Percentiles rank a stretch among this genome's conserved stretches.
These are phyloP conservation scores for Drosophila algonquin DNA, from an alignment of 2,888 invertebrate species.

Conservation along the genomic window DNA sequence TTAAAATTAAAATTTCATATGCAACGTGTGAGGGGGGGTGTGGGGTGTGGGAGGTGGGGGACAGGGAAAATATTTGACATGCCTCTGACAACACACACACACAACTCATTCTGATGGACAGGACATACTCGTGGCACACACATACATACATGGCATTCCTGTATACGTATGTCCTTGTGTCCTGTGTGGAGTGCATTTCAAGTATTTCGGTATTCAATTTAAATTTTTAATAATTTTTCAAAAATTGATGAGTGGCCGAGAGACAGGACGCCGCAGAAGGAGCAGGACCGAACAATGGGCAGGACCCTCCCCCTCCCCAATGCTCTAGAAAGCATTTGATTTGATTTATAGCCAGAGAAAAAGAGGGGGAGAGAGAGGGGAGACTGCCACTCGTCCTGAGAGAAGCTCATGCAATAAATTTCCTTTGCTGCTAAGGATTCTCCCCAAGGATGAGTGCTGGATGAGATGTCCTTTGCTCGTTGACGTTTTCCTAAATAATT, in stretches of 20 bases:
- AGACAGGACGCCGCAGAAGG: no score
- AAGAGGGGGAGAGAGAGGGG: conserved; percentile 1
- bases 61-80: conserved; percentile 67
- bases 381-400: conserved; percentile 10
- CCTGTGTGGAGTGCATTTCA: conserved; percentile 63
- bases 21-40: conserved; percentile 53
- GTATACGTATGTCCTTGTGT: conserved; percentile 6
- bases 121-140: background rate
- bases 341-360: conserved; percentile 61
- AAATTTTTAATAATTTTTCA: conserved; percentile 80
- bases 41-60: conserved; percentile 5
- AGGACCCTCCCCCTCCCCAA: background rate
- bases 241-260: conserved; percentile 76
- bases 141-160: conserved; percentile 2
- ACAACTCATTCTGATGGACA: conserved; percentile 37
- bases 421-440: conserved; percentile 10
- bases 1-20: conserved; percentile 76
- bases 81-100: conserved; percentile 69
- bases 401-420: conserved; percentile 35
- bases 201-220: conserved; percentile 74
- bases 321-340: conserved; percentile 49
- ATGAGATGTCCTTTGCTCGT: background rate
- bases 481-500: conserved; percentile 54
- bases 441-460: conserved; percentile 2
- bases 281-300: conserved; percentile 25